phyloP scores from a whole-genome alignment of 2,797 vertebrate genomes.

The Myotis pilosus region DNA sequence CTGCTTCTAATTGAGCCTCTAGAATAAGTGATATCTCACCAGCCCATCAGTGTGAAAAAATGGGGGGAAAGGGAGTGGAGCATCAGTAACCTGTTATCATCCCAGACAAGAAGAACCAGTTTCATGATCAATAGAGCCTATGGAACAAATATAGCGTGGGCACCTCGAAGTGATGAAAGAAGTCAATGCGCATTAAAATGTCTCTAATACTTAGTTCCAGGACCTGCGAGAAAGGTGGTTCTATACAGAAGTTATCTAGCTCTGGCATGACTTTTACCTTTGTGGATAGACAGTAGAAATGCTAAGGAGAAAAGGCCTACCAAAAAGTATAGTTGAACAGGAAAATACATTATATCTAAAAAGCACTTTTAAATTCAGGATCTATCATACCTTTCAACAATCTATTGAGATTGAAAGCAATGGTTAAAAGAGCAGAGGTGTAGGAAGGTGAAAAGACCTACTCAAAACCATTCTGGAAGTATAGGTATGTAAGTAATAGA shows the following conservation, averaged over 20 bases:
- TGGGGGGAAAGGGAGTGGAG: background rate
- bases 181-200: background rate
- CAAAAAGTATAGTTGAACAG: background rate
- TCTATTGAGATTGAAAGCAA: background rate
- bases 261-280: background rate
- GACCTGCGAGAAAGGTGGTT: background rate
- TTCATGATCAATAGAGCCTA: background rate
- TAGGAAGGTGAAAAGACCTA: background rate
- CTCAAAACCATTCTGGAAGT: background rate
- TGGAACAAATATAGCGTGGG: background rate
- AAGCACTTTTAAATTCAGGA: background rate
- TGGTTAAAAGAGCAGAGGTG: background rate
- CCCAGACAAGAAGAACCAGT: background rate
- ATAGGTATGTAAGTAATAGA: fast-evolving
- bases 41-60: background rate
- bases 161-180: background rate
- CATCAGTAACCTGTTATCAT: background rate
- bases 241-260: background rate
- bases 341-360: background rate
- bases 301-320: background rate
- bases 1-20: background rate
- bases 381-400: background rate
- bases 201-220: background rate
- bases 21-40: background rate
- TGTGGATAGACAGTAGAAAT: background rate